These are phyloP conservation scores for Maniola jurtina DNA, from an alignment of 1,140 invertebrate species.

Conservation along the genomic window DNA sequence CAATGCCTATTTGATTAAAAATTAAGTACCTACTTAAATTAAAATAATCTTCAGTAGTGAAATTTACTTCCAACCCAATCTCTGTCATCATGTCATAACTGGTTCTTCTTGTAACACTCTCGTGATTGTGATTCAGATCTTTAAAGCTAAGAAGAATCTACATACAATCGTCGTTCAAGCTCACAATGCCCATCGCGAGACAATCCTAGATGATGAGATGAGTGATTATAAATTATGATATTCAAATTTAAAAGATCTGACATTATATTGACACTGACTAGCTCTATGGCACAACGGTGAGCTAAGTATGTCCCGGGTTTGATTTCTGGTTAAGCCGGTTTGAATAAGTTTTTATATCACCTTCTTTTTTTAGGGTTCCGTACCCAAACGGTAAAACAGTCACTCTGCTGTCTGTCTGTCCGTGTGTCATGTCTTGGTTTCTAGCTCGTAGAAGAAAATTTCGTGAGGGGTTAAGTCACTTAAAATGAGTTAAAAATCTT, in stretches of 20 bases:
- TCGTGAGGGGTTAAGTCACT: too few species aligned
- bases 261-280: neutral
- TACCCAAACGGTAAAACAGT: too few species aligned
- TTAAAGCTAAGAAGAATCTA: neutral
- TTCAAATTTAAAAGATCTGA: neutral
- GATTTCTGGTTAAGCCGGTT: too few species aligned
- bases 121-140: neutral
- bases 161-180: neutral
- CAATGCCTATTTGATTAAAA: too few species aligned
- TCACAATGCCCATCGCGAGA: neutral
- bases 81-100: neutral
- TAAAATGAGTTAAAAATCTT: too few species aligned
- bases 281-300: neutral
- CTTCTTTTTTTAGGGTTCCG: too few species aligned
- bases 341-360: too few species aligned
- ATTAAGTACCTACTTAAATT: too few species aligned
- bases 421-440: too few species aligned
- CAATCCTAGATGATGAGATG: neutral
- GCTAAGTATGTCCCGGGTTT: too few species aligned
- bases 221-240: conserved; percentile 3
- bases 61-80: neutral
- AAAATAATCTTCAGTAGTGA: neutral
- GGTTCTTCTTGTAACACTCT: neutral
- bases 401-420: too few species aligned
- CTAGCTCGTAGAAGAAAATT: too few species aligned